phyloP scores from a whole-genome alignment of 92 coral and sea anemone species.

The Meandrina meandrites region DNA sequence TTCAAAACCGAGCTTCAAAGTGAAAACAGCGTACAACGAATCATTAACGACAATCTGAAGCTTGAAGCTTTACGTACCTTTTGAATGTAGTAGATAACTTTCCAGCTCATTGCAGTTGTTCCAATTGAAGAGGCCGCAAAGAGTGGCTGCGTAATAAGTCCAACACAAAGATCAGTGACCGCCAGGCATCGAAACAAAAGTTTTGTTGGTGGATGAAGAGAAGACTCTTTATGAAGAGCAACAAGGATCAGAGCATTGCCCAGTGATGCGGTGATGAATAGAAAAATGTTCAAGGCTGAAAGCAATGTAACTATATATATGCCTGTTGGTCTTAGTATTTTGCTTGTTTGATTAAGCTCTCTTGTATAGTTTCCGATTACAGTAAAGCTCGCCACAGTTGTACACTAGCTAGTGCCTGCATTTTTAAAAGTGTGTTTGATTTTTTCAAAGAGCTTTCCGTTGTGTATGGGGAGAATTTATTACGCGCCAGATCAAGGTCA shows the following conservation, averaged over 20 bases:
- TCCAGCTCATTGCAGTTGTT: neutral
- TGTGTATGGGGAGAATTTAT: too few relatives aligned
- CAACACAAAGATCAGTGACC: neutral
- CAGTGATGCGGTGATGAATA: neutral
- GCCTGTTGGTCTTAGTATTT: neutral
- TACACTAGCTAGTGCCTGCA: too few relatives aligned
- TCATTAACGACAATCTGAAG: neutral
- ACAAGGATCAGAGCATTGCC: neutral
- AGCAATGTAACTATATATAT: neutral
- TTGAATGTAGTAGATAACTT: neutral
- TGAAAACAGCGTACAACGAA: too few relatives aligned
- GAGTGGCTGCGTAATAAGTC: neutral
- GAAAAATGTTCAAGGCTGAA: neutral
- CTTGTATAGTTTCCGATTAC: neutral
- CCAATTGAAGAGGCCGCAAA: neutral
- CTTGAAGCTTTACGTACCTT: neutral
- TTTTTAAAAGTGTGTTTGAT: too few relatives aligned
- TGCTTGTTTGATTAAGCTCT: neutral
- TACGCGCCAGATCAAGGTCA: too few relatives aligned
- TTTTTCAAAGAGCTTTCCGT: too few relatives aligned
- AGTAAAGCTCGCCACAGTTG: too few relatives aligned
- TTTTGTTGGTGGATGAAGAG: neutral
- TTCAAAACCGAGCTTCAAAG: too few relatives aligned
- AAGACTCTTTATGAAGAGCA: neutral
- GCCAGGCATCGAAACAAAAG: neutral